A percentile compares a stretch with the other conserved stretches of the same genome.
phyloP scores from a whole-genome alignment of 1,140 invertebrate species.

The Drusus annulatus region DNA sequence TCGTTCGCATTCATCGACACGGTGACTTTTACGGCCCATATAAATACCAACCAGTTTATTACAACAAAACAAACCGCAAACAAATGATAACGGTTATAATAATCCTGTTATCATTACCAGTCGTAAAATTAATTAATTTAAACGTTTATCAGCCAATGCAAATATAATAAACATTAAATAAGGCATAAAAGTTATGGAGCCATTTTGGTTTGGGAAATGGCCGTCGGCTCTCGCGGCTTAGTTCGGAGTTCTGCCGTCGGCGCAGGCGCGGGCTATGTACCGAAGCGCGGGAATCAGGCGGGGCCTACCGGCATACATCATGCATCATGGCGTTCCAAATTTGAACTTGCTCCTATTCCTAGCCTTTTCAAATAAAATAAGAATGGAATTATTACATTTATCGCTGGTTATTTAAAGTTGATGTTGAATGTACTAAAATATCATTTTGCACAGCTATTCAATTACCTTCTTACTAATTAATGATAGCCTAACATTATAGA shows the following conservation, averaged over 20 bases:
- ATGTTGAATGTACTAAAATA: not conserved
- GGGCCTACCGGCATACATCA: not conserved
- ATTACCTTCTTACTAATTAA: too few relatives aligned
- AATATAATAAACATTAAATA: slow-evolving; percentile 10
- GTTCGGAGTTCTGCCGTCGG: slow-evolving; percentile 8
- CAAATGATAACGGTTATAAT: slow-evolving; percentile 8
- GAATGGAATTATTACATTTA: not conserved
- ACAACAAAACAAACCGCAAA: slow-evolving; percentile 22
- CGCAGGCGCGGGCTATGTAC: slow-evolving; percentile 22
- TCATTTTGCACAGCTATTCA: too few relatives aligned
- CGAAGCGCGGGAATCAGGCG: slow-evolving; percentile 27
- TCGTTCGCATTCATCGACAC: not conserved
- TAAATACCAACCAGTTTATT: slow-evolving; percentile 31
- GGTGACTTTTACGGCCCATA: slow-evolving; percentile 13
- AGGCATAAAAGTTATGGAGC: slow-evolving; percentile 36
- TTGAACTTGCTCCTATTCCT: too few relatives aligned
- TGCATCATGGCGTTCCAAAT: not conserved
- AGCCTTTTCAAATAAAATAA: not conserved
- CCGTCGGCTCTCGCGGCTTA: slow-evolving; percentile 10
- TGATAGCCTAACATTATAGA: not conserved
- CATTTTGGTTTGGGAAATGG: slow-evolving; percentile 29
- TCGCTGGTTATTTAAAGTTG: not conserved
- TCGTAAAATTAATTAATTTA: slow-evolving; percentile 33
- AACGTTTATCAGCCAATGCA: slow-evolving; percentile 20
- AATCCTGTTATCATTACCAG: too few relatives aligned